Conservation (phyloP, 2,113 vertebrate species). For the Fulmarus glacialis region DNA sequence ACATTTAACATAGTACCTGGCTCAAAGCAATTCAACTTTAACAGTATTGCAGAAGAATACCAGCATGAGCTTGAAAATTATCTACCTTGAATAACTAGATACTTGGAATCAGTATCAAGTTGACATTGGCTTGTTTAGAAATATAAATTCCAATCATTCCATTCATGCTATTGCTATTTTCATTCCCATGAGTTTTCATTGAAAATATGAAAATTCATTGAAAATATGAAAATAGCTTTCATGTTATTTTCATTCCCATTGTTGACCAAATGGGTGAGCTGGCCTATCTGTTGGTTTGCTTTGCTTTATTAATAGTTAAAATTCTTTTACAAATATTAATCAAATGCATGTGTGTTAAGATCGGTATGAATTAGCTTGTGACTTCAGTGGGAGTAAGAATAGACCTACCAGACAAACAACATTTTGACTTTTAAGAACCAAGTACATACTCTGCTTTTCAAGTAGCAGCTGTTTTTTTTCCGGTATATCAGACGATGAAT, state of each 20-base stretch:
- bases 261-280: neutral
- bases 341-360: neutral
- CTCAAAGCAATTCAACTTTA: neutral
- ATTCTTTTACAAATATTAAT: neutral
- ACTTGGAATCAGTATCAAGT: neutral
- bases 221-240: neutral
- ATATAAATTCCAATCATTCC: neutral
- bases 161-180: neutral
- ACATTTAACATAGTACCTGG: neutral
- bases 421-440: neutral
- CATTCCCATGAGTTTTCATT: neutral
- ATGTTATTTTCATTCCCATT: neutral
- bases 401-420: neutral
- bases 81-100: neutral
- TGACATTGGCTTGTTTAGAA: neutral
- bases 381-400: neutral
- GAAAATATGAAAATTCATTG: neutral
- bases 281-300: neutral
- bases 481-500: neutral
- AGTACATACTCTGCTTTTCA: neutral
- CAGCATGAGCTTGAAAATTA: neutral
- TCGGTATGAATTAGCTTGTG: neutral
- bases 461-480: neutral
- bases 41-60: neutral
- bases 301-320: neutral